Conservation (phyloP, 2,888 invertebrate genomes). For the Lasioglossum malachurum region DNA sequence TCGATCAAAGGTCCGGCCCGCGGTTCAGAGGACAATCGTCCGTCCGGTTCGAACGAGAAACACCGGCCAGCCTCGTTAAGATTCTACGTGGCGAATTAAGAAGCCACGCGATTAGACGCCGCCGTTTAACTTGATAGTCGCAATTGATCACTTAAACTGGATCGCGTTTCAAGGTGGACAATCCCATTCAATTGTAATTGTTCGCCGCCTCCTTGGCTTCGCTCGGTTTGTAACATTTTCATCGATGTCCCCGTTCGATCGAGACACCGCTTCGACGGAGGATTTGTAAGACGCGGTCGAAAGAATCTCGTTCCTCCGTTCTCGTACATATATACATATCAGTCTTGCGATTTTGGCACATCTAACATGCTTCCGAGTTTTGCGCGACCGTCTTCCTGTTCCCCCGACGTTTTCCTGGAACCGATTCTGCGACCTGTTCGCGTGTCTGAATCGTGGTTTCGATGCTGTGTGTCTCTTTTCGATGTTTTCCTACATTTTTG, state of each 20-base stretch:
- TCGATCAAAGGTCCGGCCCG: slow-evolving; percentile 1
- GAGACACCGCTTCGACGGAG: not conserved
- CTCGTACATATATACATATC: too few relatives aligned
- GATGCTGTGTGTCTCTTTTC: not conserved
- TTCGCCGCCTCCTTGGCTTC: not conserved
- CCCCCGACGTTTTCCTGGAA: not conserved
- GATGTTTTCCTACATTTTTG: not conserved
- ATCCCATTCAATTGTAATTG: slow-evolving; percentile 23
- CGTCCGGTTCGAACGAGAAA: slow-evolving; percentile 14
- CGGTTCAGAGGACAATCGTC: slow-evolving; percentile 5
- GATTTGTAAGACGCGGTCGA: not conserved
- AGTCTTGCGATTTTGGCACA: not conserved
- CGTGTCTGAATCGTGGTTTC: not conserved
- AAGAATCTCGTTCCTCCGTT: not conserved
- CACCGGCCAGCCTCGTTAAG: not conserved
- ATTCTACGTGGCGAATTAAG: slow-evolving; percentile 41
- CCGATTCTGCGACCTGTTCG: not conserved
- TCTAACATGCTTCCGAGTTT: not conserved
- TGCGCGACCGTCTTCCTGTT: not conserved
- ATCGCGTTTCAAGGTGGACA: slow-evolving; percentile 44
- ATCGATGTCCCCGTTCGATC: slow-evolving; percentile 16
- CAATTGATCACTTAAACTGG: slow-evolving; percentile 50
- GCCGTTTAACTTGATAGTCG: slow-evolving; percentile 40
- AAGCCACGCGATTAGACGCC: slow-evolving; percentile 18
- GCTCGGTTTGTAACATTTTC: slow-evolving; percentile 17